Evolutionary conservation across 2,888 invertebrate species (phyloP), one percentile per base, ranked within the genome.

Genomic region (Parthenolecanium corni): DNA sequence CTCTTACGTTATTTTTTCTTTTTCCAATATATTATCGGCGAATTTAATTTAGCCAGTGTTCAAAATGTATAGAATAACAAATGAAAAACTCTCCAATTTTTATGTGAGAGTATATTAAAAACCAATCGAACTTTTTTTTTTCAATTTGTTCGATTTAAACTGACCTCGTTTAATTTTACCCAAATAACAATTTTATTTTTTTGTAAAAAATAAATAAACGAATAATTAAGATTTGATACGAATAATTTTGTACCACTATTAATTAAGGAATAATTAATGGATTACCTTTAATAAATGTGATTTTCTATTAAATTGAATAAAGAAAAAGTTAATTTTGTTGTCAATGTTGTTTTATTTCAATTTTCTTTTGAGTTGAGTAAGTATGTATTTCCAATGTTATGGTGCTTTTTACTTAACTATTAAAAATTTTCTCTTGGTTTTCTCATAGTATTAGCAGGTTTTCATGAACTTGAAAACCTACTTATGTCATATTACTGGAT

Each of bases 201-300:
- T 44, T 18, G 46, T 18, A 44, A 44, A 44, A 44, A 44, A 44
- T 14, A 44, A 44, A 44, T 1, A 20, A 31, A 31, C n/a, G 9
- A 11, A 38, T 4, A 6, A 56, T 56, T 56, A 46, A 56, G 24
- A 40, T 56, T 58, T 58, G 58, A 58, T 58, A 58, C 58, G 40
- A 56, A 5, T 49, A 58, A 58, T 58, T 58, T 58, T 58, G 20
- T 58, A 58, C 58, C 36, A 49, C 36, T 58, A 58, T 58, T 58
- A 58, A 58, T 44, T n/a, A 58, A 31, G 49, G 49, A 47, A 20
- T 24, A 31, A 58, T 58, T 49, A 58, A 58, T 36, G 40, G 23
- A 58, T 18, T 58, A 49, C 47, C 47, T 58, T 47, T 58, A 58
- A 58, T 58, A 58, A 58, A 58, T 58, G 58, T 58, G 58, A 58